Evolutionary conservation across 2,113 vertebrate species (phyloP).

Genomic region (Kobus ellipsiprymnus): DNA sequence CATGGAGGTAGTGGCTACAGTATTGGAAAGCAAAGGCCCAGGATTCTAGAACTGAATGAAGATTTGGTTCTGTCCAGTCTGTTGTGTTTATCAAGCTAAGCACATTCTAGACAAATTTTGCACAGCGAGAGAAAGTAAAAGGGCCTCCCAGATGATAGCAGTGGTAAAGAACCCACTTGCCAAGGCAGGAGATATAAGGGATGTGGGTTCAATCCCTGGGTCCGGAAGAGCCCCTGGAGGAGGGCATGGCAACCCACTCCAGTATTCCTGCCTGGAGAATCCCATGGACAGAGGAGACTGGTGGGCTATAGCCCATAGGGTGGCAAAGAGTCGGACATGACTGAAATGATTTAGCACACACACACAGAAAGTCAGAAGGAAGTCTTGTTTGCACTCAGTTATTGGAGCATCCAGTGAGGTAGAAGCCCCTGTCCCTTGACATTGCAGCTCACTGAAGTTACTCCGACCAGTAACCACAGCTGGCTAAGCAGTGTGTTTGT

Average conservation of each 20-base stretch:
- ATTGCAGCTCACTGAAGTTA: background rate
- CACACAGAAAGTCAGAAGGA: background rate
- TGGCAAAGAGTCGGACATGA: background rate
- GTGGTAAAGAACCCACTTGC: background rate
- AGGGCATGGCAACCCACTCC: background rate
- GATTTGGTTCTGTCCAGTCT: background rate
- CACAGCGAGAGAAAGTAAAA: background rate
- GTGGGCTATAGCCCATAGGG: background rate
- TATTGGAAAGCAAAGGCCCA: background rate
- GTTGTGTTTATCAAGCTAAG: background rate
- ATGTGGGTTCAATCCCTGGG: background rate
- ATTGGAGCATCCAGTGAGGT: background rate
- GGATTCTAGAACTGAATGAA: background rate
- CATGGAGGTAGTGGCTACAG: background rate
- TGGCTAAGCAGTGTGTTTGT: background rate
- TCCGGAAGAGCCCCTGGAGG: background rate
- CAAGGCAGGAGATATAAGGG: background rate
- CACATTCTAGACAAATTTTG: background rate
- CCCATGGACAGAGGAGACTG: background rate
- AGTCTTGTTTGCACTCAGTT: background rate
- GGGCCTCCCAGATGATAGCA: background rate
- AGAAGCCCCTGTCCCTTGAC: background rate
- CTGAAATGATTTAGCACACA: fast-evolving
- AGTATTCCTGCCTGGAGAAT: background rate
- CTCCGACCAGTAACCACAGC: background rate